Conservation (phyloP, 2,888 invertebrate genomes). For the Spisula subtruncata region DNA sequence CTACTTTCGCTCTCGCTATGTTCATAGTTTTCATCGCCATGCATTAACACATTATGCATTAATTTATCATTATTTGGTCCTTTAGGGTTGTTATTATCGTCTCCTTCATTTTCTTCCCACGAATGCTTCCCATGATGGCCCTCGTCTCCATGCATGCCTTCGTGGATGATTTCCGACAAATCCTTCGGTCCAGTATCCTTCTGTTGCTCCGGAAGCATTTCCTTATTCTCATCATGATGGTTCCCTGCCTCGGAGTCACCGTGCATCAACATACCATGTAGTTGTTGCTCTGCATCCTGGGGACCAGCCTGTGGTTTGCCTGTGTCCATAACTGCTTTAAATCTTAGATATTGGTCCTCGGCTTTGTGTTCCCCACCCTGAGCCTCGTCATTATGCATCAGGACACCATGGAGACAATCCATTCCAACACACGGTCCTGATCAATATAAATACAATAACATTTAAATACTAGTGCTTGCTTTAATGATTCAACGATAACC, state of each 20-base stretch:
- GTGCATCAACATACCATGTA: conserved; percentile 82
- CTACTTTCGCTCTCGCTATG: conserved; percentile 33
- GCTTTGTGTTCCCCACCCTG: conserved; percentile 73
- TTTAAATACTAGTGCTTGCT: no score
- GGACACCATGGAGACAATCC: conserved; percentile 78
- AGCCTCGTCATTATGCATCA: conserved; percentile 78
- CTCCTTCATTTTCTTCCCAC: conserved; percentile 37
- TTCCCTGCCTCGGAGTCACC: conserved; percentile 67
- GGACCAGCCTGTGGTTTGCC: conserved; percentile 60
- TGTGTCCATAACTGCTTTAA: conserved; percentile 60
- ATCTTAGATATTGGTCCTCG: conserved; percentile 73
- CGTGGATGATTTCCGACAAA: conserved; percentile 68
- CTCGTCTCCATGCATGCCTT: conserved; percentile 66
- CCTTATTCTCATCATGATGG: conserved; percentile 59
- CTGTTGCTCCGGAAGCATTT: conserved; percentile 49
- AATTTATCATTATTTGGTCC: conserved; percentile 59
- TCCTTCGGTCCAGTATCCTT: conserved; percentile 61
- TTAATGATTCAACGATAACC: no score
- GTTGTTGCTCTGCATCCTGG: conserved; percentile 70
- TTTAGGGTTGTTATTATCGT: conserved; percentile 24
- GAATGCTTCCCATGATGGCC: conserved; percentile 48
- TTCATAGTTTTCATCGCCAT: conserved; percentile 65
- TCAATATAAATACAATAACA: no score
- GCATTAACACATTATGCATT: conserved; percentile 77
- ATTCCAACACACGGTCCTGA: conserved; percentile 75